These are phyloP conservation scores for Grammomys surdaster DNA, from an alignment of 2,113 vertebrate species.

Conservation along the genomic window DNA sequence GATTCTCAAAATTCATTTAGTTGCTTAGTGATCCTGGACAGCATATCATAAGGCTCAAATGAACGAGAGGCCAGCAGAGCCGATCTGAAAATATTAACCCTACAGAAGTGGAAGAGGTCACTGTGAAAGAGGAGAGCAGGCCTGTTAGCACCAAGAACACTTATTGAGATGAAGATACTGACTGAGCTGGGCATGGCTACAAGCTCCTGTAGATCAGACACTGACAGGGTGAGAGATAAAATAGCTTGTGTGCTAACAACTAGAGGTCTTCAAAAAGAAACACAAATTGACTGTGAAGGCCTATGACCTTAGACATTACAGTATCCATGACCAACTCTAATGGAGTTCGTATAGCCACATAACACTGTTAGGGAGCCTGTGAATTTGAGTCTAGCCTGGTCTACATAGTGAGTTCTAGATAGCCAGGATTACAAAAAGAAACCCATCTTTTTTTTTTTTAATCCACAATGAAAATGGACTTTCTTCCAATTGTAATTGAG, in stretches of 20 bases:
- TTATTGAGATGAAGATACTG: slow-evolving; percentile 25
- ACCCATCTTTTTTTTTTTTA: background rate
- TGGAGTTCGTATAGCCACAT: too few species aligned
- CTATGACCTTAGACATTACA: background rate
- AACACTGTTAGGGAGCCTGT: background rate
- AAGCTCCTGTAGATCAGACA: background rate
- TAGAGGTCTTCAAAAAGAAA: slow-evolving; percentile 45
- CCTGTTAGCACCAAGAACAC: slow-evolving; percentile 17
- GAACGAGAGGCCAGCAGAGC: background rate
- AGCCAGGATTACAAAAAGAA: background rate
- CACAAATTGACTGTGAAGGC: slow-evolving; percentile 53
- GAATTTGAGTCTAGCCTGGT: background rate
- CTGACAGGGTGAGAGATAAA: slow-evolving; percentile 42
- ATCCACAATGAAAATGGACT: background rate
- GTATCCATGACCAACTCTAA: slow-evolving; percentile 74
- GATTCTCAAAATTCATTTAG: background rate
- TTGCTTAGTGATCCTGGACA: background rate
- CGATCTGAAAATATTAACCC: slow-evolving; percentile 15
- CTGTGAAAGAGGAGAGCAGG: slow-evolving; percentile 27
- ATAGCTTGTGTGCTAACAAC: slow-evolving; percentile 60
- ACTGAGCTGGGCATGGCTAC: background rate
- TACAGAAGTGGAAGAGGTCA: background rate
- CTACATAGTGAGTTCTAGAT: background rate
- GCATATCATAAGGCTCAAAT: background rate
- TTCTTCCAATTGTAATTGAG: background rate